A percentile compares a stretch with the other conserved stretches of the same genome.
Evolutionary conservation across 1,140 invertebrate genomes (phyloP).

Genomic region (Colletes latitarsis): DNA sequence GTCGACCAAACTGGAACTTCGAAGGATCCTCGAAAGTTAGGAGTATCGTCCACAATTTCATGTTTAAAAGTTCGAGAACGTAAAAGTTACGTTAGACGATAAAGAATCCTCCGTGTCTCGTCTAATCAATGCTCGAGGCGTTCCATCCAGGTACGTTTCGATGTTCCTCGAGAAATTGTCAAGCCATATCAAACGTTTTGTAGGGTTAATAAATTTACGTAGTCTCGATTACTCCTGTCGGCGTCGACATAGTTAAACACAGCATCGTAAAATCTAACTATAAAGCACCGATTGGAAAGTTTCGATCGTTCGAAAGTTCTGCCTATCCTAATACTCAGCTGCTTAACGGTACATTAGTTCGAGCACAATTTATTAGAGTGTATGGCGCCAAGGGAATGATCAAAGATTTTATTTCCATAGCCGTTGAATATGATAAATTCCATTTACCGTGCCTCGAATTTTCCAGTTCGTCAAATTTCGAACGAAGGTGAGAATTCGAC

Average conservation of each 20-base stretch:
- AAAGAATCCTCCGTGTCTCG: neutral
- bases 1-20: too few relatives aligned
- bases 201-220: conserved; percentile 4
- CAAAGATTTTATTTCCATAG: neutral
- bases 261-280: neutral
- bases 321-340: neutral
- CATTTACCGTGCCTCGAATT: neutral
- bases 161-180: too few relatives aligned
- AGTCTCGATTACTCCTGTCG: neutral
- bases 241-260: neutral
- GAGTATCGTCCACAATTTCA: too few relatives aligned
- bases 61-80: too few relatives aligned
- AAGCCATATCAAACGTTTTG: neutral
- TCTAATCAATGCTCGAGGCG: neutral
- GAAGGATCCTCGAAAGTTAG: too few relatives aligned
- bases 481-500: neutral
- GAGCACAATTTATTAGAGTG: neutral
- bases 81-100: too few relatives aligned
- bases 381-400: neutral
- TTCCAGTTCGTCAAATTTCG: neutral
- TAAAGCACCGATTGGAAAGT: neutral
- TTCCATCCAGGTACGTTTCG: neutral
- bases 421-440: conserved; percentile 2
- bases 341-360: neutral
- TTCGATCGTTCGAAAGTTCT: neutral